Evolutionary conservation across 2,797 vertebrate genomes (phyloP), one percentile per base, ranked within the genome.

Genomic region (Phalloptychus januarius): DNA sequence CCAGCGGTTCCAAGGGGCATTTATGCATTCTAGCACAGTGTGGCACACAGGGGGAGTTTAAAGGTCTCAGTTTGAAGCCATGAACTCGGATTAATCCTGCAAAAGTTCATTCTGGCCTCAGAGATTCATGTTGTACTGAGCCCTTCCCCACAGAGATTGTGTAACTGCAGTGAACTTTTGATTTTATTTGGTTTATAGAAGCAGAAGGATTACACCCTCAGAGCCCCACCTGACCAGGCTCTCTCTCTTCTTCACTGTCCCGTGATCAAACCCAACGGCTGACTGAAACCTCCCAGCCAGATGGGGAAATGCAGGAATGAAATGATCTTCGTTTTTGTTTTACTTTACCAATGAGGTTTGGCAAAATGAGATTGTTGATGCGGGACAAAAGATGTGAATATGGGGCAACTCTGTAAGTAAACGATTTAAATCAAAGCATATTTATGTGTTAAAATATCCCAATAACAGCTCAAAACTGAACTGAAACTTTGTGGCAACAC

Each of bases 11-110:
- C 20, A 31, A 45, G 56, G 10, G 42, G 74, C 74, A 76, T 67
- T 38, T 54, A 77, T 79, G 31, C 76, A 79, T 89, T 86, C 85
- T 67, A 80, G 78, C 54, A 40, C 72, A 80, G 10, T 25, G 28
- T 74, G 77, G 79, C 79, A 80, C 71, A 76, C 86, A 86, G 76
- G 70, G 20, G 36, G 84, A 80, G 87, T 85, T 86, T 82, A 69
- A 87, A 87, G 82, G 82, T 80, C 86, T 91, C 79, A 63, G 83
- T 89, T 91, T 86, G 71, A 61, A 88, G 80, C 86, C 76, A 93
- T 93, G 93, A 88, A 79, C 79, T 73, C 71, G 69, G 93, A 94
- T 95, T 96, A 93, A 87, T 85, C 88, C 92, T 93, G 91, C 89
- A 94, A 95, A 94, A 91, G 91, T 93, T 91, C 84, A 91, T 90